A percentile compares a stretch with the other conserved stretches of the same genome.
These are phyloP conservation scores for Aphelinus atriplicis DNA, from an alignment of 1,140 invertebrate species.

Conservation along the genomic window DNA sequence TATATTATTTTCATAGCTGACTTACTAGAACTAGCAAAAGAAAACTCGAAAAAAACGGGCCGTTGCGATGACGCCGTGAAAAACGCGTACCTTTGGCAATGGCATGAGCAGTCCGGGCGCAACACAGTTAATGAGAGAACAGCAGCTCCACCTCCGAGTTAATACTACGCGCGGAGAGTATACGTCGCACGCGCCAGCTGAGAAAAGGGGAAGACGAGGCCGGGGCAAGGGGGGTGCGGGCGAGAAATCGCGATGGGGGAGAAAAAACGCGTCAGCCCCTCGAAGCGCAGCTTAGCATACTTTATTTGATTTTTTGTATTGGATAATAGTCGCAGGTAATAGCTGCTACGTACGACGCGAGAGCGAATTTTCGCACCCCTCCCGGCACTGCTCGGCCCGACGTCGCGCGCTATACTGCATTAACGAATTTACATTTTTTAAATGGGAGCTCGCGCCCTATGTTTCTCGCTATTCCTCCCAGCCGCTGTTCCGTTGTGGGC, in stretches of 20 bases:
- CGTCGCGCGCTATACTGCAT: conserved; percentile 53
- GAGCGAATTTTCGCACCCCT: conserved; percentile 56
- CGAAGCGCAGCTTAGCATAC: conserved; percentile 64
- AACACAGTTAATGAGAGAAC: conserved; percentile 50
- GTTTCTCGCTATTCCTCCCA: conserved; percentile 37
- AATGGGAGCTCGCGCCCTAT: conserved; percentile 58
- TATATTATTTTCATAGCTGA: neutral
- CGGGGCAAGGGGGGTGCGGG: neutral
- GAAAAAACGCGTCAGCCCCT: conserved; percentile 37
- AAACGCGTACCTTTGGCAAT: neutral
- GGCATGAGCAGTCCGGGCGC: neutral
- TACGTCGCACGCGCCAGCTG: too few relatives aligned
- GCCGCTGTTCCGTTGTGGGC: neutral
- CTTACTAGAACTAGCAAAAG: too few relatives aligned
- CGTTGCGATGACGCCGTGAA: neutral
- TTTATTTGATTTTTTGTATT: conserved; percentile 68
- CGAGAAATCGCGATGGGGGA: conserved; percentile 27
- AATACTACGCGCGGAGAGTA: neutral
- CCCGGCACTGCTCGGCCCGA: conserved; percentile 3
- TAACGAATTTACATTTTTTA: conserved; percentile 69
- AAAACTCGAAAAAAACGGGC: too few relatives aligned
- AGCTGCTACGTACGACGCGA: conserved; percentile 47
- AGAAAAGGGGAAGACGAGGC: too few relatives aligned
- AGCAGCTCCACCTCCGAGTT: conserved; percentile 4
- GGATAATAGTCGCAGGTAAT: conserved; percentile 66